These are phyloP conservation scores for Cyphomyrmex costatus DNA, from an alignment of 1,140 invertebrate species.

Conservation along the genomic window DNA sequence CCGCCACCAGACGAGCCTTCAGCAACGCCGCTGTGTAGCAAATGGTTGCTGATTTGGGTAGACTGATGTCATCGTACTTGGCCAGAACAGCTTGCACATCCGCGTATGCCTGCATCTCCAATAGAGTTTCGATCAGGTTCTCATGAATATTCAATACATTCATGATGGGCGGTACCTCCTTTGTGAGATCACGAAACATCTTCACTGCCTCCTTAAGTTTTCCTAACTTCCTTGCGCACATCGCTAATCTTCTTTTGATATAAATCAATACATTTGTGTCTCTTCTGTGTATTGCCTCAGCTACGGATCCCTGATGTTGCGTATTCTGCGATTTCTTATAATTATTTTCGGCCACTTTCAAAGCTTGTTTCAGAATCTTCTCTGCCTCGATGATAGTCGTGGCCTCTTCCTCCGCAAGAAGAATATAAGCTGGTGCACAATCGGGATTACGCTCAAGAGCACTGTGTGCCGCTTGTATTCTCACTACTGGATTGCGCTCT, in stretches of 20 bases:
- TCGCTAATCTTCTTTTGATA: slow-evolving; percentile 96
- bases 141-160: slow-evolving; percentile 98
- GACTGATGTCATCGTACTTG: slow-evolving; percentile 98
- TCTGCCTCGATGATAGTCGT: slow-evolving; percentile 96
- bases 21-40: slow-evolving; percentile 98
- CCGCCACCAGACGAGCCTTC: slow-evolving; percentile 96
- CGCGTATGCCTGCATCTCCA: slow-evolving; percentile 98
- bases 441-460: slow-evolving; percentile 97
- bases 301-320: slow-evolving; percentile 92
- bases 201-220: slow-evolving; percentile 98
- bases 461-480: slow-evolving; percentile 97
- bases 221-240: slow-evolving; percentile 98
- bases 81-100: slow-evolving; percentile 98
- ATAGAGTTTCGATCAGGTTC: slow-evolving; percentile 97
- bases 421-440: slow-evolving; percentile 97
- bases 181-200: slow-evolving; percentile 98
- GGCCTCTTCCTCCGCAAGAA: slow-evolving; percentile 98
- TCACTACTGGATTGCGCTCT: slow-evolving; percentile 96
- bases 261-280: slow-evolving; percentile 99
- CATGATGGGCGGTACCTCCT: slow-evolving; percentile 98
- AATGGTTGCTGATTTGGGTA: slow-evolving; percentile 98
- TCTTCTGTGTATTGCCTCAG: slow-evolving; percentile 94
- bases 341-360: slow-evolving; percentile 95
- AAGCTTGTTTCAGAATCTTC: slow-evolving; percentile 94
- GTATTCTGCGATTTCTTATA: slow-evolving; percentile 94